A percentile compares a stretch with the other conserved stretches of the same genome.
Conservation (phyloP, 2,797 vertebrate genomes). For the Platyrinchus mystaceus region DNA sequence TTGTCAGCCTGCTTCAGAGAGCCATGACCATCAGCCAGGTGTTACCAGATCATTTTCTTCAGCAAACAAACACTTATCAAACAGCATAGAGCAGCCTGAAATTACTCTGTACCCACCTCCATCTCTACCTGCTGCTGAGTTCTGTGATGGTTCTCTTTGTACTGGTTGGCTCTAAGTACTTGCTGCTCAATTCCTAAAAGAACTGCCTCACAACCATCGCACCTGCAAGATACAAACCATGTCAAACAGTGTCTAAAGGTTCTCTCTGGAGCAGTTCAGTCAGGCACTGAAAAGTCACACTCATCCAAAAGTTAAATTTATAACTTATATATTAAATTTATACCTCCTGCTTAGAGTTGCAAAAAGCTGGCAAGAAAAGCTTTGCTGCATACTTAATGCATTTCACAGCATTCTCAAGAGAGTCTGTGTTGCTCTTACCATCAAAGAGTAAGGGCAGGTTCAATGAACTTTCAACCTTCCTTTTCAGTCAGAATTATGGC, state of each 20-base stretch:
- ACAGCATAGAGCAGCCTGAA: neutral
- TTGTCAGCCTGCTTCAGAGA: neutral
- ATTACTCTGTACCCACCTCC: constrained; percentile 72
- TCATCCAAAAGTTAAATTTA: neutral
- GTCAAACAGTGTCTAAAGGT: neutral
- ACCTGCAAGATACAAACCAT: constrained; percentile 66
- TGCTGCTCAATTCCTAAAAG: constrained; percentile 83
- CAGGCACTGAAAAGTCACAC: neutral
- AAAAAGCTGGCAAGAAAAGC: neutral
- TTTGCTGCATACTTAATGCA: neutral
- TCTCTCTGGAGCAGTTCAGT: neutral
- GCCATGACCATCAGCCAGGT: neutral
- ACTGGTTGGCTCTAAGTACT: constrained; percentile 81
- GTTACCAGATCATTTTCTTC: neutral
- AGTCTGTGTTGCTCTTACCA: neutral
- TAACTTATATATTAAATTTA: neutral
- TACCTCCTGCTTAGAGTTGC: neutral
- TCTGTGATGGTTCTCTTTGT: constrained; percentile 77
- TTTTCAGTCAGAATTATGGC: neutral
- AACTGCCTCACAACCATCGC: constrained; percentile 82
- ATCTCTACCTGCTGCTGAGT: constrained; percentile 79
- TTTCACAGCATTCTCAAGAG: neutral
- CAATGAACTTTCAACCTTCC: neutral
- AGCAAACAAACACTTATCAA: neutral
- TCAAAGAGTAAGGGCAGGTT: neutral